Evolutionary conservation across 1,140 invertebrate genomes (phyloP), one percentile per base, ranked within the genome.

Genomic region (Saccostrea echinata): DNA sequence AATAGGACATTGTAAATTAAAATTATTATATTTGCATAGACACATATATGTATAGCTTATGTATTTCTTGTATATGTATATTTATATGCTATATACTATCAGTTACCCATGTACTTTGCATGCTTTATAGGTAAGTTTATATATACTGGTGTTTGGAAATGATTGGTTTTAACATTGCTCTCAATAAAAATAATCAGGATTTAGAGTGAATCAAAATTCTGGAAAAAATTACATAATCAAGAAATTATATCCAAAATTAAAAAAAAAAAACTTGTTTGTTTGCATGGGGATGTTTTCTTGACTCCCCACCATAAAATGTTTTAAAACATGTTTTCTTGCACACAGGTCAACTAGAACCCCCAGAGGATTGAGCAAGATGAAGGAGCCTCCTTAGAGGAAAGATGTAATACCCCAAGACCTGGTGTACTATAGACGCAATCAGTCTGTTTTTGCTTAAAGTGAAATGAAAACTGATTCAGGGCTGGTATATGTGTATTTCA

Each of bases 261-360:
- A 18, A 18, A 6, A 57, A 57, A 57, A 21, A 61, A 61, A 61
- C 6, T 21, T 61, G 55, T n/a, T 61, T 61, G 27, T 57, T 83
- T 87, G 53, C 43, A 83, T 83, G 76, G 80, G 80, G 86, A 82
- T 64, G 86, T 52, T 82, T 64, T 76, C 43, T 53, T 33, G n/a
- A 80, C 84, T 89, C 88, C 88, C 88, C 88, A 33, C 84, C 84
- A 86, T 76, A 89, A 89, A 85, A 76, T 80, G 85, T 82, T 89
- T 86, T 71, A 71, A 52, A 89, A 86, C 53, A 53, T 86, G 71
- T 89, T 89, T 89, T 89, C 88, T 87, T 89, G 85, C 88, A 89
- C 86, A 89, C 88, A 89, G 88, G 88, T 89, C 57, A 43, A 61
- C 55, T 55, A 51, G 64, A 76, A 61, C 68, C 30, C 51, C 85